Percentiles rank a stretch among this genome's conserved stretches.
Conservation (phyloP, 2,888 invertebrate species). For the Clitarchus hookeri region DNA sequence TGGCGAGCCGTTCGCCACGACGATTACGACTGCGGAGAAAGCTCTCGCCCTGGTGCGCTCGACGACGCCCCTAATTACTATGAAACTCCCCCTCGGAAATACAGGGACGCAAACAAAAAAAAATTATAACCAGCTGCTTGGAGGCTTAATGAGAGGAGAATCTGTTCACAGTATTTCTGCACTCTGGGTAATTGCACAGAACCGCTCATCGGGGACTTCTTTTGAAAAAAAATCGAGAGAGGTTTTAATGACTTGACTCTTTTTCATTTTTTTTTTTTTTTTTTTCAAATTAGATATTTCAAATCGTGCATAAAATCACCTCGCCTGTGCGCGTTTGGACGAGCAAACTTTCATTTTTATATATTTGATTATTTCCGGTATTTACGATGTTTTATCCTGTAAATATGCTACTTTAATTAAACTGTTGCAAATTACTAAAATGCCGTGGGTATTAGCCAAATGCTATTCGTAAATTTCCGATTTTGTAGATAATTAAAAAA, state of each 20-base stretch:
- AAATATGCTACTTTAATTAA: too few relatives aligned
- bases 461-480: too few relatives aligned
- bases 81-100: neutral
- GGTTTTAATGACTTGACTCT: neutral
- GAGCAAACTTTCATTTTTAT: too few relatives aligned
- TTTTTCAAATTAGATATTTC: too few relatives aligned
- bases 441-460: too few relatives aligned
- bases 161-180: neutral
- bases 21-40: neutral
- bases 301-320: too few relatives aligned
- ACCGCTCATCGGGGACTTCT: neutral
- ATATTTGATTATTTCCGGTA: too few relatives aligned
- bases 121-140: constrained; percentile 8
- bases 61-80: neutral
- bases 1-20: neutral
- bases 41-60: neutral
- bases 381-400: too few relatives aligned
- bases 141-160: neutral
- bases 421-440: too few relatives aligned
- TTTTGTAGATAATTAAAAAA: too few relatives aligned
- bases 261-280: too few relatives aligned
- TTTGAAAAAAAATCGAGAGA: neutral
- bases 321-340: too few relatives aligned
- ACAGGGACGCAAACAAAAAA: neutral
- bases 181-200: neutral